Conservation (phyloP, 2,113 vertebrate genomes). For the Callionymus lyra region DNA sequence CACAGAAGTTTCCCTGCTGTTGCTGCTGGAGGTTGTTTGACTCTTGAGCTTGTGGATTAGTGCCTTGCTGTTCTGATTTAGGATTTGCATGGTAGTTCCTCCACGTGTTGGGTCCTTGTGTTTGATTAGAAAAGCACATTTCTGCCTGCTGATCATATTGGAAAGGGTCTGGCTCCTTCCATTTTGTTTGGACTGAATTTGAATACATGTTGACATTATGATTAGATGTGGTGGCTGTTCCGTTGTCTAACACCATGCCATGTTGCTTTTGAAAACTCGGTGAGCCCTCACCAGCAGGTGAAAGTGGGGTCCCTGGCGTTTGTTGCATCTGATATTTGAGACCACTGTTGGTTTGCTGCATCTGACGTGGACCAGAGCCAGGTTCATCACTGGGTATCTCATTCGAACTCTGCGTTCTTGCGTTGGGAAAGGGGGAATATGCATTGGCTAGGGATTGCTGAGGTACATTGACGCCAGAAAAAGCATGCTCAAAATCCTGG, state of each 20-base stretch:
- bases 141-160: slow-evolving; percentile 43
- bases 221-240: slow-evolving; percentile 44
- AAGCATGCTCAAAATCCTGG: slow-evolving; percentile 68
- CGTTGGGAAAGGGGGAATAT: slow-evolving; percentile 49
- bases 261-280: slow-evolving; percentile 23
- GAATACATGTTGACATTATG: slow-evolving; percentile 30
- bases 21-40: slow-evolving; percentile 48
- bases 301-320: slow-evolving; percentile 27
- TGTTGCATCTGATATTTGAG: slow-evolving; percentile 44
- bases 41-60: slow-evolving; percentile 47
- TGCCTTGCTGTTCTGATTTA: slow-evolving; percentile 51
- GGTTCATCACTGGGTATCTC: slow-evolving; percentile 52
- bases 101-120: slow-evolving; percentile 56
- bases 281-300: slow-evolving; percentile 21
- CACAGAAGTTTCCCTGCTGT: slow-evolving; percentile 40
- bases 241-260: slow-evolving; percentile 47
- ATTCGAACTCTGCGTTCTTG: slow-evolving; percentile 37
- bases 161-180: slow-evolving; percentile 73
- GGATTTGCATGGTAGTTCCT: slow-evolving; percentile 57
- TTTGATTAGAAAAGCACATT: slow-evolving; percentile 38
- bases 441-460: slow-evolving; percentile 42
- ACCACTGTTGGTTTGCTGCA: slow-evolving; percentile 7
- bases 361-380: slow-evolving; percentile 26
- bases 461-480: slow-evolving; percentile 28
- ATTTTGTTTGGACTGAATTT: slow-evolving; percentile 60